phyloP scores from a whole-genome alignment of 1,140 invertebrate species.

The Trachymyrmex cornetzi region DNA sequence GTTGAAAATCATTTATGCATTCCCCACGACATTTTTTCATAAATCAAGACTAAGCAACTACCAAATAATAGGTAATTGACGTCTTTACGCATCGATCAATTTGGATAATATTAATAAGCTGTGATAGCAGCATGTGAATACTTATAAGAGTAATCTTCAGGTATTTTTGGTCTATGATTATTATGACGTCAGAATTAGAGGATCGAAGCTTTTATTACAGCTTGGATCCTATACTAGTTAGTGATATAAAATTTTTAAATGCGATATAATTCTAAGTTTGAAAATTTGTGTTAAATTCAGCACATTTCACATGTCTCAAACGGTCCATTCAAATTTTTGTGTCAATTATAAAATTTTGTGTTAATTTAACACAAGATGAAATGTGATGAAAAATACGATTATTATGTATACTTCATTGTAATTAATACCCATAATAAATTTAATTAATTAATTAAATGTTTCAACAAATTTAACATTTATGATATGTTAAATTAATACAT shows the following conservation, averaged over 20 bases:
- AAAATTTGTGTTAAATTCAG: no score
- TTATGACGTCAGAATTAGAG: constrained; percentile 7
- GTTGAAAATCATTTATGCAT: neutral
- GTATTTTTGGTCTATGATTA: constrained; percentile 19
- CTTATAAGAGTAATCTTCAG: neutral
- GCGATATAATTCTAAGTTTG: neutral
- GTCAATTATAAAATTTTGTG: no score
- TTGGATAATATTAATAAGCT: constrained; percentile 17
- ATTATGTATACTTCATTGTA: no score
- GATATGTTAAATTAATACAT: no score
- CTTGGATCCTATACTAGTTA: neutral
- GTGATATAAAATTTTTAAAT: neutral
- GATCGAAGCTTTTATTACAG: neutral
- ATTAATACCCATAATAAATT: no score
- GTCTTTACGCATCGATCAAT: neutral
- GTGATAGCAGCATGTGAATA: neutral
- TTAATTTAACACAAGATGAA: no score
- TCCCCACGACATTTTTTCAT: neutral
- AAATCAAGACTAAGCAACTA: neutral
- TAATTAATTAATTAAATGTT: no score
- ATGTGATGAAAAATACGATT: no score
- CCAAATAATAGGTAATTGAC: neutral
- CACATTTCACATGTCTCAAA: no score
- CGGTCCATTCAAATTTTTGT: no score
- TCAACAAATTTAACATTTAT: no score